phyloP scores from a whole-genome alignment of 1,140 invertebrate species.

The Caenorhabditis briggsae region DNA sequence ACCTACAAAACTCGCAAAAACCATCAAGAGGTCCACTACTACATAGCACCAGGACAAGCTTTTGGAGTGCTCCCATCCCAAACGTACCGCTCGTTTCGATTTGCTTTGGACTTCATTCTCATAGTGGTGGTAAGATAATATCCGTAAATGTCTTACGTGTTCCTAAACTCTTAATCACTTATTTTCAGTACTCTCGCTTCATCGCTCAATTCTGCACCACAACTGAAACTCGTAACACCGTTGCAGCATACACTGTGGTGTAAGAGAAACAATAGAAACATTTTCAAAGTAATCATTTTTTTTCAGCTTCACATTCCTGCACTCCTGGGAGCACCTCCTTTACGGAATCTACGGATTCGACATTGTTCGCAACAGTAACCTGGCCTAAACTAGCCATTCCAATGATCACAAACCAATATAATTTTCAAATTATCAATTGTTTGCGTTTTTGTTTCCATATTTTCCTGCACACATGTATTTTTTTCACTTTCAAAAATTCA shows the following conservation, averaged over 20 bases:
- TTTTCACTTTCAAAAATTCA: too few relatives aligned
- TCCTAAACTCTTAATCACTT: not conserved
- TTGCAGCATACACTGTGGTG: not conserved
- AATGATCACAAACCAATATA: not conserved
- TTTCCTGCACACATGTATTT: too few relatives aligned
- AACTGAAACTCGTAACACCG: not conserved
- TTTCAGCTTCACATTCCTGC: conserved; percentile 5
- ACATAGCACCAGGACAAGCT: not conserved
- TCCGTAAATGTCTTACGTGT: not conserved
- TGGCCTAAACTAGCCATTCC: not conserved
- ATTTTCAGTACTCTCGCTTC: conserved; percentile 17
- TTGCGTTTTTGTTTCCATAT: too few relatives aligned
- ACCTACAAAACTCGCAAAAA: not conserved
- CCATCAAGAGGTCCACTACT: not conserved
- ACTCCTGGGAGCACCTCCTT: not conserved
- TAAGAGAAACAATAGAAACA: not conserved
- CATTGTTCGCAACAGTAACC: not conserved
- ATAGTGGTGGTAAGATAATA: not conserved
- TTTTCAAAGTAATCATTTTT: not conserved
- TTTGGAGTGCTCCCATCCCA: not conserved
- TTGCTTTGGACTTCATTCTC: not conserved
- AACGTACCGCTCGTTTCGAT: not conserved
- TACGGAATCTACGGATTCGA: not conserved
- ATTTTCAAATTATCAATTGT: too few relatives aligned
- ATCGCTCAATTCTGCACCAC: not conserved